phyloP scores from a whole-genome alignment of 92 coral and sea anemone genomes.

The Phenganax stokvisi region DNA sequence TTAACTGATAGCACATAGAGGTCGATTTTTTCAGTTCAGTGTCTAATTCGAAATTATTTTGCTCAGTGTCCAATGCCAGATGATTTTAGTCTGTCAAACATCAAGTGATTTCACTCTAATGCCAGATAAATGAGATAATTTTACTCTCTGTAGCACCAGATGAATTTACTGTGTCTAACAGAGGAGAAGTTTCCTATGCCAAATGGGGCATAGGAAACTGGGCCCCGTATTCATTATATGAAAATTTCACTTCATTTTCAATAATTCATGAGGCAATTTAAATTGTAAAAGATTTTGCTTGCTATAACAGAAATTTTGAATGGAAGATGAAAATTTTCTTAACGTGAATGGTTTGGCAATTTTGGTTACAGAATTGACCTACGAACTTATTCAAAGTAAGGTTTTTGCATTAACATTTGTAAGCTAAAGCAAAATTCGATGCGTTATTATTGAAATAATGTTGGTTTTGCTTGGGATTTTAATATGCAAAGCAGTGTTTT shows the following conservation, averaged over 20 bases:
- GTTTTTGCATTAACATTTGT: background rate
- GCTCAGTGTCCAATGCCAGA: background rate
- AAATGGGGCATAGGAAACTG: background rate
- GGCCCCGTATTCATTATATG: background rate
- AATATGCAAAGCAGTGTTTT: background rate
- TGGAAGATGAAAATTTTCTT: background rate
- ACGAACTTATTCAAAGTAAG: background rate
- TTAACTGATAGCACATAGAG: no score
- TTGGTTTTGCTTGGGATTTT: no score
- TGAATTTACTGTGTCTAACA: no score
- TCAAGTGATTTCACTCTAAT: no score
- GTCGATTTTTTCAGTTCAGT: no score
- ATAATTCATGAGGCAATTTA: conserved; percentile 5
- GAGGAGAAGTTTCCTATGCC: no score
- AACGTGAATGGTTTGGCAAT: background rate
- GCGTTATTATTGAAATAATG: no score
- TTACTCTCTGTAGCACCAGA: no score
- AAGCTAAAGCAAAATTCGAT: no score
- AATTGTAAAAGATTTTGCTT: background rate
- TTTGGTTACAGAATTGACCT: conserved; percentile 3
- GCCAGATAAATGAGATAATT: no score
- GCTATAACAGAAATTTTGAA: background rate
- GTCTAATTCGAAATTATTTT: no score
- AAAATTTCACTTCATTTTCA: background rate
- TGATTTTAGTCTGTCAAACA: background rate